Percentiles rank a stretch among this genome's conserved stretches.
phyloP scores from a whole-genome alignment of 1,140 invertebrate species.

The Mizuhopecten yessoensis region DNA sequence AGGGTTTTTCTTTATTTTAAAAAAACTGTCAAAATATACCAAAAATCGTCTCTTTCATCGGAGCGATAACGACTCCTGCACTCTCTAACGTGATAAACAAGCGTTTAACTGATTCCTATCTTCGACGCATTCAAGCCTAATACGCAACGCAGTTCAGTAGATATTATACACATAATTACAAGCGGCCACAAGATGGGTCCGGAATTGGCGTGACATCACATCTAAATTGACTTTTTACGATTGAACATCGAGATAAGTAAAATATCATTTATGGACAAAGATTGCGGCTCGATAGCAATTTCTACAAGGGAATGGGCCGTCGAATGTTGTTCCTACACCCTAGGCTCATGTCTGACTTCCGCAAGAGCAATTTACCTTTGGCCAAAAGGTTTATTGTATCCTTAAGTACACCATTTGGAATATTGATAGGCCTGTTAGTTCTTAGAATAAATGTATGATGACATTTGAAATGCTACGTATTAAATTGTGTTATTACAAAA shows the following conservation, averaged over 20 bases:
- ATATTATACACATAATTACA: background rate
- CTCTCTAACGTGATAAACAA: background rate
- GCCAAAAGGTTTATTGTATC: conserved; percentile 39
- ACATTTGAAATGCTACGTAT: background rate
- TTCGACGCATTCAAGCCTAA: background rate
- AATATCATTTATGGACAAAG: conserved; percentile 2
- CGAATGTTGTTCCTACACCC: background rate
- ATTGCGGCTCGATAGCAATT: background rate
- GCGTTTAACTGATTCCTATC: conserved; percentile 13
- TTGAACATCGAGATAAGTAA: background rate
- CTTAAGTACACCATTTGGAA: background rate
- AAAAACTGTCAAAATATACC: background rate
- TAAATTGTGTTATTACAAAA: background rate
- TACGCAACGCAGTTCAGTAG: background rate
- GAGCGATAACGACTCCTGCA: background rate
- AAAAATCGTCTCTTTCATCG: background rate
- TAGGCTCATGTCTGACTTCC: background rate
- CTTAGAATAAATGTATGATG: background rate
- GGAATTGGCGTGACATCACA: background rate
- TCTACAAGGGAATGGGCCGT: background rate
- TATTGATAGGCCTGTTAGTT: background rate
- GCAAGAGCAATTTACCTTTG: background rate
- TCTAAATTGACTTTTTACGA: background rate
- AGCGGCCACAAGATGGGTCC: background rate
- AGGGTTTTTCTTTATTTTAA: background rate